A percentile compares a stretch with the other conserved stretches of the same genome.
These are phyloP conservation scores for Blastomussa wellsi DNA, from an alignment of 92 coral and sea anemone species.

Conservation along the genomic window DNA sequence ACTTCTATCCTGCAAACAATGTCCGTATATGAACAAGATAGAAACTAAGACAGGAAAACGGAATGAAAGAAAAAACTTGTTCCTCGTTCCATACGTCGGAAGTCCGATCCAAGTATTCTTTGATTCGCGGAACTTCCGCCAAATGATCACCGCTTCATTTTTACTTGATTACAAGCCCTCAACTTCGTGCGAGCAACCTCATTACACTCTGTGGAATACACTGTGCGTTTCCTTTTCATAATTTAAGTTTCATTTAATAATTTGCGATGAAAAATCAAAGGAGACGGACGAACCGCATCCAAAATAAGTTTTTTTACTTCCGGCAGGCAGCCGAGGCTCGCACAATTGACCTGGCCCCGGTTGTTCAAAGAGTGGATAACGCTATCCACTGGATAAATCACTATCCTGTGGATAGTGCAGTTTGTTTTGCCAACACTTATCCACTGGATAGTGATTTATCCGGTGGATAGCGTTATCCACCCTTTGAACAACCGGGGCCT, in stretches of 20 bases:
- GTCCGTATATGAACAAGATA: neutral
- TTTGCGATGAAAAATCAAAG: neutral
- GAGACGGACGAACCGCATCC: neutral
- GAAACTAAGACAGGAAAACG: no score
- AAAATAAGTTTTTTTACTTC: neutral
- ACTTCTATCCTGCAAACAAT: no score
- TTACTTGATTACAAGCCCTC: neutral
- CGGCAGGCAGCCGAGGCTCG: conserved; percentile 7
- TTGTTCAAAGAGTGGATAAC: no score
- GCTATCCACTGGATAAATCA: no score
- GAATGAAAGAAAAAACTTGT: neutral
- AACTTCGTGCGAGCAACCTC: neutral
- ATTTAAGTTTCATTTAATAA: neutral
- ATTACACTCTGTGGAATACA: neutral
- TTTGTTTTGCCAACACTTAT: no score
- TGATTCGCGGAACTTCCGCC: neutral
- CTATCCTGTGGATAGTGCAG: no score
- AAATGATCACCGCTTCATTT: neutral
- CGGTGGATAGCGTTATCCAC: no score
- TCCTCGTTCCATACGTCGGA: neutral
- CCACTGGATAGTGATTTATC: no score
- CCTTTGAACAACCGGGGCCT: no score
- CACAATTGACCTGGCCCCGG: conserved; percentile 10
- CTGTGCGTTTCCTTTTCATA: neutral
- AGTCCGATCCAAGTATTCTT: neutral